phyloP scores from a whole-genome alignment of 2,888 invertebrate species.

The Hedya salicella region DNA sequence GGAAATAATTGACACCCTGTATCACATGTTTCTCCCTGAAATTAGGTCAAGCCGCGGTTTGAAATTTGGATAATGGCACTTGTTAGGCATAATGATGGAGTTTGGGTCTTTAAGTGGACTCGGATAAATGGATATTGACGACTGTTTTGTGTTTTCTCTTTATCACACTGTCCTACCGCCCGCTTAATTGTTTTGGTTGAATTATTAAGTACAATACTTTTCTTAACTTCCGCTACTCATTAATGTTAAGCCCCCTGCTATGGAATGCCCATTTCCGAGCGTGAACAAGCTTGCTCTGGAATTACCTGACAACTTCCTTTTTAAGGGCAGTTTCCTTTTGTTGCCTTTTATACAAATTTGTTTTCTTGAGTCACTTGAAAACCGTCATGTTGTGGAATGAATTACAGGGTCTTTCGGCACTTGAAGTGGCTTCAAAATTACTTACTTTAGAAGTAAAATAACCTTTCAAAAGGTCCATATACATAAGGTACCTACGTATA shows the following conservation, averaged over 20 bases:
- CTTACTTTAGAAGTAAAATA: slow-evolving; percentile 4
- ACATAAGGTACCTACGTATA: neutral
- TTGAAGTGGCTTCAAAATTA: neutral
- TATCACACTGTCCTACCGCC: neutral
- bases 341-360: slow-evolving; percentile 4
- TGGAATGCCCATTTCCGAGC: neutral
- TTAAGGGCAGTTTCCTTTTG: slow-evolving; percentile 18
- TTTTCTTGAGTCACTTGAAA: slow-evolving; percentile 15
- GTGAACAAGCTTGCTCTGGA: slow-evolving; percentile 19
- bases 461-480: neutral
- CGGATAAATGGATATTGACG: slow-evolving; percentile 7
- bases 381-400: slow-evolving; percentile 10
- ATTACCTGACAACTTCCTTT: slow-evolving; percentile 12
- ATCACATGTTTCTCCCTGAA: slow-evolving; percentile 36
- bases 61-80: slow-evolving; percentile 37
- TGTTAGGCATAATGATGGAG: slow-evolving; percentile 23
- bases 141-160: slow-evolving; percentile 4
- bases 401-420: slow-evolving; percentile 6
- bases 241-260: neutral
- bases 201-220: neutral
- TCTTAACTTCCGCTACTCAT: neutral
- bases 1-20: slow-evolving; percentile 43
- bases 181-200: neutral
- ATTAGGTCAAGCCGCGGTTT: slow-evolving; percentile 39
- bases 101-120: slow-evolving; percentile 5